These are phyloP conservation scores for Sylvicapra grimmia DNA, from an alignment of 2,113 vertebrate genomes.

Conservation along the genomic window DNA sequence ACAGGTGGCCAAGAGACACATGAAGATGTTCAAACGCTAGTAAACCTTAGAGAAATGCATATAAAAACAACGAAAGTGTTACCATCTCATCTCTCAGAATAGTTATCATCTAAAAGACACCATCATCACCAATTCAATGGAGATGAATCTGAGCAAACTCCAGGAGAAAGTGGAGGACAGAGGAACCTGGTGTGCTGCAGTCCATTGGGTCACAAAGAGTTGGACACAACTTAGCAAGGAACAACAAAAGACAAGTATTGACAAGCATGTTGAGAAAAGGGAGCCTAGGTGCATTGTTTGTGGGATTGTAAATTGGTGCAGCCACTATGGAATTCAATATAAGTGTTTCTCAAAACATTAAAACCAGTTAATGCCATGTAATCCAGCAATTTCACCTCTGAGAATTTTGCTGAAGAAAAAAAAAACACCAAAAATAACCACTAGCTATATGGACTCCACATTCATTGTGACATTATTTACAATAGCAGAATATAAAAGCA, in stretches of 20 bases:
- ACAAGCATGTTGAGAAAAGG: background rate
- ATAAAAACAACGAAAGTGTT: background rate
- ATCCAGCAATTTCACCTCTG: background rate
- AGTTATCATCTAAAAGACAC: background rate
- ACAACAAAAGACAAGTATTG: background rate
- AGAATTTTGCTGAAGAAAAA: background rate
- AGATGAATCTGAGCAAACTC: background rate
- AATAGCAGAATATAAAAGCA: background rate
- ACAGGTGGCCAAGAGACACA: background rate
- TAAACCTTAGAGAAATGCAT: background rate
- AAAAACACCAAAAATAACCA: background rate
- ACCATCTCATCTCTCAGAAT: background rate
- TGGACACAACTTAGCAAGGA: background rate
- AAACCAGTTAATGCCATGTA: background rate
- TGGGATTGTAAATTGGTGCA: background rate
- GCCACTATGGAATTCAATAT: background rate
- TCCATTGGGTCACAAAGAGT: background rate
- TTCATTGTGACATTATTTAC: background rate
- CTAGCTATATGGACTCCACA: background rate
- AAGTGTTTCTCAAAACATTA: background rate
- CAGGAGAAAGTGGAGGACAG: background rate
- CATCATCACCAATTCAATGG: background rate
- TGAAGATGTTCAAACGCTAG: background rate
- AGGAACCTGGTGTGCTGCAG: background rate
- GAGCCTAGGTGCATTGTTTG: background rate